Percentiles rank a stretch among this genome's conserved stretches.
phyloP scores from a whole-genome alignment of 37 sponge, comb jelly and placozoan species.

The Ianthella basta region DNA sequence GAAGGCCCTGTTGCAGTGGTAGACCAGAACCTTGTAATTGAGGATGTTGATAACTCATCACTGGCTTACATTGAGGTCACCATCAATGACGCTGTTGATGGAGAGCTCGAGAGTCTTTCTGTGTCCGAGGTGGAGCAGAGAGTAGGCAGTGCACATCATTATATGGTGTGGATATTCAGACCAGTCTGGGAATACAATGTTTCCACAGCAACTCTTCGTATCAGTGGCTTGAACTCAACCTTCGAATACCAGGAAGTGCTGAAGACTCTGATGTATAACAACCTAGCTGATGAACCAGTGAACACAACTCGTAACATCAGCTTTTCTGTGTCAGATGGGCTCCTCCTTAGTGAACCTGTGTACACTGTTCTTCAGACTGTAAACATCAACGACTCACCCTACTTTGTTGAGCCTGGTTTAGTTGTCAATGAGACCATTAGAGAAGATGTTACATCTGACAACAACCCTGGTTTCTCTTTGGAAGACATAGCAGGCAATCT shows the following conservation, averaged over 20 bases:
- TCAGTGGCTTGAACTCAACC: constrained; percentile 78
- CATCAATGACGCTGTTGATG: constrained; percentile 61
- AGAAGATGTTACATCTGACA: constrained; percentile 55
- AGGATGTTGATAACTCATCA: constrained; percentile 84
- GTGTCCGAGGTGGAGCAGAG: constrained; percentile 51
- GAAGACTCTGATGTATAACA: constrained; percentile 77
- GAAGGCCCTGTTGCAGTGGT: constrained; percentile 67
- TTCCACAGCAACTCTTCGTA: constrained; percentile 57
- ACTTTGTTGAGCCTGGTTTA: constrained; percentile 48
- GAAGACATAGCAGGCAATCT: constrained; percentile 45
- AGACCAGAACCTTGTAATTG: constrained; percentile 35
- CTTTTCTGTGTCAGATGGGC: constrained; percentile 75
- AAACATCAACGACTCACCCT: constrained; percentile 87
- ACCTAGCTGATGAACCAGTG: constrained; percentile 76
- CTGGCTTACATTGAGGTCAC: constrained; percentile 61
- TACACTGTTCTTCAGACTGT: constrained; percentile 42
- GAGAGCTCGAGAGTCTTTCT: constrained; percentile 58
- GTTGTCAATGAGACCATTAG: constrained; percentile 45
- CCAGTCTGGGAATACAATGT: constrained; percentile 73
- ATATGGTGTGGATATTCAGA: constrained; percentile 55
- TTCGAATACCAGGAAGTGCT: constrained; percentile 75
- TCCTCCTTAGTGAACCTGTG: constrained; percentile 44
- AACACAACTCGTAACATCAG: constrained; percentile 43
- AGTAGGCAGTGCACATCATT: constrained; percentile 25
- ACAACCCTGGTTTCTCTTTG: constrained; percentile 80